Evolutionary conservation across 1,140 invertebrate genomes (phyloP).

Genomic region (Lordiphosa stackelbergi): DNA sequence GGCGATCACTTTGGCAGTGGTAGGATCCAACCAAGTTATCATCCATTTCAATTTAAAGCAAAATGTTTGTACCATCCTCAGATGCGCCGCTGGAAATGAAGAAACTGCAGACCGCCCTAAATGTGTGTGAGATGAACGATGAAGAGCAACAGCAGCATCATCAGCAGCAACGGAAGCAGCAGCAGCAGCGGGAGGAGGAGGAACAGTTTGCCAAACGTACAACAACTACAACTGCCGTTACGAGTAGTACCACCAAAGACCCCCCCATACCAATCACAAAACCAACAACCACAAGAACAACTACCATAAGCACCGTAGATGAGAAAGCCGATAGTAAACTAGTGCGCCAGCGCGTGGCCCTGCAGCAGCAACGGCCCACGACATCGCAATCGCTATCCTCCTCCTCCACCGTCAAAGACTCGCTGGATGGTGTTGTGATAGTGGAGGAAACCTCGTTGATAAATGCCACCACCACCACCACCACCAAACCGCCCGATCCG

Average conservation of each 20-base stretch:
- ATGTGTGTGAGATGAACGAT: slow-evolving; percentile 68
- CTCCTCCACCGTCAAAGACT: slow-evolving; percentile 57
- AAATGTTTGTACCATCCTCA: neutral
- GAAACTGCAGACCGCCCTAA: slow-evolving; percentile 67
- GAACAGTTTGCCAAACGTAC: slow-evolving; percentile 50
- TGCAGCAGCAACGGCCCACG: slow-evolving; percentile 50
- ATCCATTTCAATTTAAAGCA: neutral
- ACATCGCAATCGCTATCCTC: slow-evolving; percentile 64
- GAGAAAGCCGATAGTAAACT: slow-evolving; percentile 60
- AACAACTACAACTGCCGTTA: slow-evolving; percentile 65
- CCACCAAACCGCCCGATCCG: slow-evolving; percentile 6
- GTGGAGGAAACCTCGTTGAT: slow-evolving; percentile 56
- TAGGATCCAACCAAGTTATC: neutral
- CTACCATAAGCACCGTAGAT: slow-evolving; percentile 46
- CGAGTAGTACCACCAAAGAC: slow-evolving; percentile 70
- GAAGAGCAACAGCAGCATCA: slow-evolving; percentile 40
- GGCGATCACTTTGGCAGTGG: slow-evolving; percentile 37
- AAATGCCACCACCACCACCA: slow-evolving; percentile 27
- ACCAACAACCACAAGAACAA: slow-evolving; percentile 29
- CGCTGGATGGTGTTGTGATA: slow-evolving; percentile 46
- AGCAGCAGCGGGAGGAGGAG: slow-evolving; percentile 13
- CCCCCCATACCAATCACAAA: slow-evolving; percentile 29
- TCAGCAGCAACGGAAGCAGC: slow-evolving; percentile 16
- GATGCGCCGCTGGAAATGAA: slow-evolving; percentile 71
- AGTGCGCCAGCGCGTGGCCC: slow-evolving; percentile 59